Base-by-base conservation (phyloP, 1,140 invertebrate genomes). In the Cyclina sinensis region DNA sequence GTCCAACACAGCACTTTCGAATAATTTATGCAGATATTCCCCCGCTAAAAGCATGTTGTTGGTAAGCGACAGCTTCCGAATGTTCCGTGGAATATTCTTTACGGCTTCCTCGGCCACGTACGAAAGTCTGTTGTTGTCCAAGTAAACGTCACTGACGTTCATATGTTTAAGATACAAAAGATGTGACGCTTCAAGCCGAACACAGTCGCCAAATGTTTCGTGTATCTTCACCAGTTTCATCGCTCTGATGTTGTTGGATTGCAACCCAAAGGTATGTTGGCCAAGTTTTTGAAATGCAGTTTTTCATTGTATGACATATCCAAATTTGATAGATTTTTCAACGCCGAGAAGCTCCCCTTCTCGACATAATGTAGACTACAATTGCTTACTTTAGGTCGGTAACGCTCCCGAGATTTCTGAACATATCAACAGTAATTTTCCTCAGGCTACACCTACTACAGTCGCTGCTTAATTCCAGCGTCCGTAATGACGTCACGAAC, bases 141-240 rank as follows among this genome's bases (percentile, higher is more conserved):
- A 43, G 7, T 32, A 32, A 0, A 79, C 24, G 30, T 27, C 14
- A 30, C 35, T 27, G 16, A 79, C n/a, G 30, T 21, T n/a, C 39
- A 59, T 46, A 16, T 54, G 2, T 54, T 54, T 35, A 7, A 79
- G 9, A 48, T 79, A 37, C 7, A 27, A 2, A 32, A 79, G 43
- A 27, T 79, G 39, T 0, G 54, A 32, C 12, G 14, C 51, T 14
- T 43, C 30, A 27, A 79, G 27, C 21, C 46, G 30, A 35, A 30
- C 39, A 27, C 76, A 79, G 27, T 59, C 76, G 16, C 76, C 76
- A 16, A 57, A 48, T 14, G 46, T 43, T 79, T 54, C 16, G 51
- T 79, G 76, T 11, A 79, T 79, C 27, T 79, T 79, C 11, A 35
- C 46, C 48, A 79, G 46, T 51, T 79, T 79, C n/a, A 79, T 3